Evolutionary conservation across 2,888 invertebrate species (phyloP), one percentile per base, ranked within the genome.

Genomic region (Synergus laeviventris): DNA sequence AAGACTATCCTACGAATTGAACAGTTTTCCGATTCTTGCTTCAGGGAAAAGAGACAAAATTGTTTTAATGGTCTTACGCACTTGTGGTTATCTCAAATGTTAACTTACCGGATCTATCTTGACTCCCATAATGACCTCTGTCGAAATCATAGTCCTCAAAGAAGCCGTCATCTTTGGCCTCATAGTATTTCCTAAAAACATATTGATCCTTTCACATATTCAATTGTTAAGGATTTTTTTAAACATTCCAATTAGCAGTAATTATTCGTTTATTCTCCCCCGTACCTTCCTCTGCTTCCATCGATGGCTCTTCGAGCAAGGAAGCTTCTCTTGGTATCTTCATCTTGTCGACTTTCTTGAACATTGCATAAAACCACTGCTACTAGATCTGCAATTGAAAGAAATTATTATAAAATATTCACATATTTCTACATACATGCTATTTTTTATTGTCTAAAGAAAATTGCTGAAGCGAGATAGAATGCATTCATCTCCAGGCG

Each of bases 281-380:
- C 77, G 78, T 61, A 90, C 90, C 90, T 89, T 82, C 90, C 90
- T 81, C 90, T 87, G 74, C 86, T 87, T 59, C 90, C 91, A 77
- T 91, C 91, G 83, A 90, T 87, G 62, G 89, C 90, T 80, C 90
- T 86, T 78, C 90, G 87, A 70, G 86, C 82, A 75, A 89, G 84
- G 79, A 84, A 84, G 74, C 86, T 89, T 75, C 85, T 85, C 79
- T 80, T 84, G 73, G 77, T 79, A 77, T 70, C 61, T 75, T 78
- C 78, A 70, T 77, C 81, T 79, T 83, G 85, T 73, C 85, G 83
- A 82, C 86, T 85, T 64, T 76, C 81, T 78, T 82, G 81, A 75
- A 84, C 75, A 84, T 85, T 84, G 79, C 80, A 82, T 82, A 87
- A 86, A 82, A 87, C 83, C 81, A 85, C 83, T 81, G 85, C 84